A percentile compares a stretch with the other conserved stretches of the same genome.
These are phyloP conservation scores for Staurois parvus DNA, from an alignment of 2,797 vertebrate species.

Conservation along the genomic window DNA sequence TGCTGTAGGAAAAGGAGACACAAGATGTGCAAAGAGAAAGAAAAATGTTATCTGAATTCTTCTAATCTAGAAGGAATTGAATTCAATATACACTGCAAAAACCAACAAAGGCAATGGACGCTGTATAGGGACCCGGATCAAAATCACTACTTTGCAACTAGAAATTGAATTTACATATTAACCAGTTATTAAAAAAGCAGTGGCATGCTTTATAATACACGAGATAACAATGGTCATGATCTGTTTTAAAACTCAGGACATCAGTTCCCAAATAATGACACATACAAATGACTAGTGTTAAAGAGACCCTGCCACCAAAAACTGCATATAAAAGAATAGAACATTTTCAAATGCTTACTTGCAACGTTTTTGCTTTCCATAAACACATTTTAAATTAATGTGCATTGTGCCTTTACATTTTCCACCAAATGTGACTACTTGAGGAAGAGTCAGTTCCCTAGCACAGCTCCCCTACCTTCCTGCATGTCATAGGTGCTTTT, in stretches of 20 bases:
- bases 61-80: conserved; percentile 36
- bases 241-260: background rate
- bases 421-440: no score
- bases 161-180: conserved; percentile 32
- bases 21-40: background rate
- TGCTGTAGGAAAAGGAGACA: background rate
- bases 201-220: conserved; percentile 1
- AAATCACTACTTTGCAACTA: conserved; percentile 24
- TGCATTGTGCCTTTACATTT: no score
- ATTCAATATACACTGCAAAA: conserved; percentile 19
- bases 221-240: conserved; percentile 5
- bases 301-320: no score
- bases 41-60: conserved; percentile 31
- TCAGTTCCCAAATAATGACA: background rate
- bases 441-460: no score
- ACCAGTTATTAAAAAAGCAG: conserved; percentile 12
- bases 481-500: no score
- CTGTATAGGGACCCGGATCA: background rate
- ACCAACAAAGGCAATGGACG: conserved; percentile 25
- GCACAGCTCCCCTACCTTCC: no score
- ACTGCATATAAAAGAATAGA: no score
- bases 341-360: no score
- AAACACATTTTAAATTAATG: no score
- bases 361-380: no score
- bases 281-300: no score